Percentiles rank a stretch among this genome's conserved stretches.
Evolutionary conservation across 2,888 invertebrate species (phyloP).

Genomic region (Sarcophaga rosellei): DNA sequence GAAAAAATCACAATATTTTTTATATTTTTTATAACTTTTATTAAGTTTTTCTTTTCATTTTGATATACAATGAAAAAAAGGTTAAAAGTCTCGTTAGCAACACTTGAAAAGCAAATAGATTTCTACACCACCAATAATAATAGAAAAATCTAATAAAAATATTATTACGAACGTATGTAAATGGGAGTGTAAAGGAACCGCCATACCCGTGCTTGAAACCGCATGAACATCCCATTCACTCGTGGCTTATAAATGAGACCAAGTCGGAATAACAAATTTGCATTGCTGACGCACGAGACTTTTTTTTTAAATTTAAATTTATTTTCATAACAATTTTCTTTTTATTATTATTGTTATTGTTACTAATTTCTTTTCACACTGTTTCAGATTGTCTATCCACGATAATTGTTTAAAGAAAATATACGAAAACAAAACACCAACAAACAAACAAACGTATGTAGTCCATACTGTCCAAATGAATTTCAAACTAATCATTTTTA

Average conservation of each 20-base stretch:
- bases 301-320: not conserved
- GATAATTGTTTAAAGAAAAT: not conserved
- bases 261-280: conserved; percentile 15
- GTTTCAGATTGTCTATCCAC: not conserved
- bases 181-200: not conserved
- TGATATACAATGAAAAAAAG: conserved; percentile 17
- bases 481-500: not conserved
- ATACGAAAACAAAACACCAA: not conserved
- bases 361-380: too few relatives aligned
- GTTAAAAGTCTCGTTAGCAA: conserved; percentile 48
- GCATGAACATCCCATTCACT: not conserved
- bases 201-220: not conserved
- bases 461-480: not conserved
- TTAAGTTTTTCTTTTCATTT: not conserved
- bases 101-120: conserved; percentile 23
- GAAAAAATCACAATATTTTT: not conserved
- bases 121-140: not conserved
- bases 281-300: conserved; percentile 50
- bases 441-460: not conserved
- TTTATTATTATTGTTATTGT: not conserved
- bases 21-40: not conserved
- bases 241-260: not conserved
- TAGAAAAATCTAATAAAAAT: not conserved
- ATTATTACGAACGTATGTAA: not conserved
- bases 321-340: conserved; percentile 13